Conservation (phyloP, 2,888 invertebrate genomes). For the Papilio elwesi region DNA sequence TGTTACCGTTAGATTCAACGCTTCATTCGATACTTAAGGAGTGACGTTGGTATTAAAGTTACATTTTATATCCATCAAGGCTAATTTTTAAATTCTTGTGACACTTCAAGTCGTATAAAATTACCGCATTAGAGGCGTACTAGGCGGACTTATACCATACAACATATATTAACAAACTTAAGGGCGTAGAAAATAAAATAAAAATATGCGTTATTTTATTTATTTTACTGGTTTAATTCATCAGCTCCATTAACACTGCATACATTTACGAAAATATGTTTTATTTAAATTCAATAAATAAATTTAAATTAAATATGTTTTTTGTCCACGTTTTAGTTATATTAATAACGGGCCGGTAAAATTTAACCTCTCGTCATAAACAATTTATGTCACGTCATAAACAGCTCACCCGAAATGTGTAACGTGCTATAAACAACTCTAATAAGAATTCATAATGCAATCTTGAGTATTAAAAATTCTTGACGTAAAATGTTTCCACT, state of each 20-base stretch:
- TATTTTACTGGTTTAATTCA: too few species aligned
- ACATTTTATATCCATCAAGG: constrained; percentile 12
- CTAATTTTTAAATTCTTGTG: constrained; percentile 5
- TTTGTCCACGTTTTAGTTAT: not conserved
- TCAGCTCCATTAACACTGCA: too few species aligned
- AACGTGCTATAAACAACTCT: constrained; percentile 21
- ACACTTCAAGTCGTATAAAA: constrained; percentile 3
- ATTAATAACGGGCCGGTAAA: not conserved
- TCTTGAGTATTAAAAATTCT: constrained; percentile 3
- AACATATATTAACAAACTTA: too few species aligned
- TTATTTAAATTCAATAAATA: not conserved
- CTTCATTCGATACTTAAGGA: constrained; percentile 51
- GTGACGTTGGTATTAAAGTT: constrained; percentile 6
- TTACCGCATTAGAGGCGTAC: not conserved
- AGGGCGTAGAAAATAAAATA: too few species aligned
- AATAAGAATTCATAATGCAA: constrained; percentile 19
- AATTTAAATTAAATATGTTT: too few species aligned
- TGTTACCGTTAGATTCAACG: constrained; percentile 67
- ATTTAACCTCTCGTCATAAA: constrained; percentile 18
- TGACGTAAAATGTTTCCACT: not conserved
- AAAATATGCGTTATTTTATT: too few species aligned
- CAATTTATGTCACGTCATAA: constrained; percentile 24
- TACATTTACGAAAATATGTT: too few species aligned
- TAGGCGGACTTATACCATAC: too few species aligned
- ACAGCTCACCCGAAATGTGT: constrained; percentile 9